Conservation (phyloP, 2,113 vertebrate species). For the Amblyornis subalaris region DNA sequence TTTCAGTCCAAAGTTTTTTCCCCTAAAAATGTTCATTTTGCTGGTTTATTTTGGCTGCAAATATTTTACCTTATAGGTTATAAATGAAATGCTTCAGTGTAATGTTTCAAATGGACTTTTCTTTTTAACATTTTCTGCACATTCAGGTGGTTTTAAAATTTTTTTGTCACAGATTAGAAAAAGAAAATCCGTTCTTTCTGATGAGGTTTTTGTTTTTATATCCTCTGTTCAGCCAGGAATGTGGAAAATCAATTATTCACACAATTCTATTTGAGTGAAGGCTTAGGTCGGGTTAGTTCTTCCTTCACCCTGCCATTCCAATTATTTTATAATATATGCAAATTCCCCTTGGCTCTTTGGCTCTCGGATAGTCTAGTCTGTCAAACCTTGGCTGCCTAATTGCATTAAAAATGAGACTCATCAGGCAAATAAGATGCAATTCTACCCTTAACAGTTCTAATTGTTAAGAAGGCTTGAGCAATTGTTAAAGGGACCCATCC, state of each 20-base stretch:
- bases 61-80: neutral
- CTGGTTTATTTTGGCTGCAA: neutral
- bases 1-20: neutral
- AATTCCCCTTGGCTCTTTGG: constrained; percentile 55
- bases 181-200: neutral
- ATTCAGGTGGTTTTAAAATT: accelerated
- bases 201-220: neutral
- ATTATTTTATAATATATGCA: constrained; percentile 62
- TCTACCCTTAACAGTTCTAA: neutral
- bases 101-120: neutral
- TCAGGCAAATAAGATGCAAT: constrained; percentile 27
- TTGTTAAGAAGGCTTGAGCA: neutral
- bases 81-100: neutral
- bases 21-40: neutral
- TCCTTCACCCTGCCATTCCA: constrained; percentile 19
- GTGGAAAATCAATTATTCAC: constrained; percentile 54
- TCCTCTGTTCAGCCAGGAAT: neutral
- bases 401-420: constrained; percentile 50
- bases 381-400: constrained; percentile 54
- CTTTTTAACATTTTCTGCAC: neutral
- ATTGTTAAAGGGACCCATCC: neutral
- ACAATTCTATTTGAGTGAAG: constrained; percentile 22
- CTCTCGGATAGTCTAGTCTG: constrained; percentile 26
- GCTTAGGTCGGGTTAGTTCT: constrained; percentile 40
- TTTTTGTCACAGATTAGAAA: neutral